Evolutionary conservation across 2,797 vertebrate genomes (phyloP), one percentile per base, ranked within the genome.

Genomic region (Hapalemur alaotrensis): DNA sequence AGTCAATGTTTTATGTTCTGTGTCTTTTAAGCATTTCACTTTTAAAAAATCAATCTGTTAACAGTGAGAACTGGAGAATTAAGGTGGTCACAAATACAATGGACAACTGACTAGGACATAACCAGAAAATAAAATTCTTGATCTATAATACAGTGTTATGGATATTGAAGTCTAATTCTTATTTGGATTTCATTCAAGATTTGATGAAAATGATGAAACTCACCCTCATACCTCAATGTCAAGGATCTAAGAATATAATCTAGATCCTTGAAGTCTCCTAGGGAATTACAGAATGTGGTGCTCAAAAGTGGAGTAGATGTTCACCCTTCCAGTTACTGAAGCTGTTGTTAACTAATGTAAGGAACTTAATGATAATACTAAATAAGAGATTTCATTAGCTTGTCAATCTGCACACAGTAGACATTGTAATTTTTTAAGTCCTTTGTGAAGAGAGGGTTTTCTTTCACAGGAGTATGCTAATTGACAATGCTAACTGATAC

Each of bases 51-150:
- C 25, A 79, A 1, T 75, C 7, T 63, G 9, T 91, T 88, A 88
- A 83, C 43, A 76, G 25, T 86, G 61, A 86, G 41, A 92, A 63
- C n/a, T 76, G 70, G 35, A 12, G 11, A 91, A 30, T 96, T 73
- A 79, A 50, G 78, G 2, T 91, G n/a, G 41, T 86, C 41, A 88
- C 70, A 95, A 93, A 72, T 70, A 9, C 63, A 72, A 30, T 48
- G 54, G 32, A 88, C 46, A 28, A 43, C 38, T 69, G 52, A 79
- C 20, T 63, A 69, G 70, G 38, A 61, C 50, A 96, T 75, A 86
- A 82, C 9, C 46, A 82, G 73, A 95, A 95, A 93, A 80, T n/a
- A 78, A 91, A 95, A 30, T 67, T 81, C 32, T 72, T 95, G 75
- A 59, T 87, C 82, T 95, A 43, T 75, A 72, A 46, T 69, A 12